Conservation (phyloP, 2,113 vertebrate genomes). For the Peromyscus polionotus region DNA sequence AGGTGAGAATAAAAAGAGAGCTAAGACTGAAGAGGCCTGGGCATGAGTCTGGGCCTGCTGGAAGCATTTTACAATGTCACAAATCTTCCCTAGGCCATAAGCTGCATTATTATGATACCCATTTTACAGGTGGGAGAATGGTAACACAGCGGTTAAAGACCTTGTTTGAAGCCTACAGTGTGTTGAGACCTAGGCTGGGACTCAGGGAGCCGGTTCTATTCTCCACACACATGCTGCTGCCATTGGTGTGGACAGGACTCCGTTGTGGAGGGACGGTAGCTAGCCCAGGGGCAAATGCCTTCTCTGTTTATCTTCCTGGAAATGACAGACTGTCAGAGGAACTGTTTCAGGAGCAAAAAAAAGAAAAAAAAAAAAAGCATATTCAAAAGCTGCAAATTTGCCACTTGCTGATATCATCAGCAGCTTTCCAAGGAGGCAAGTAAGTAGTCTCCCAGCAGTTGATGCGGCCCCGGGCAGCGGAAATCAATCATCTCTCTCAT, state of each 20-base stretch:
- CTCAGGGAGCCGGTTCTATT: not conserved
- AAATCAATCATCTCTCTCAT: slow-evolving; percentile 34
- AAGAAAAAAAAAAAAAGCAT: not conserved
- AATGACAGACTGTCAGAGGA: not conserved
- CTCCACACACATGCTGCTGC: not conserved
- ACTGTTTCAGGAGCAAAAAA: not conserved
- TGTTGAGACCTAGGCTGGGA: not conserved
- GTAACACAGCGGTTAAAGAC: not conserved
- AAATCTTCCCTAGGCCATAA: not conserved
- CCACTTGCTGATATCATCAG: not conserved
- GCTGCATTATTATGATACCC: not conserved
- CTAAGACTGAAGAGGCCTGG: not conserved
- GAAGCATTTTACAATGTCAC: not conserved
- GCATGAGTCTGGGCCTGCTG: too few relatives aligned
- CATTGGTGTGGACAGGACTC: not conserved
- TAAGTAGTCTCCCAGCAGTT: not conserved
- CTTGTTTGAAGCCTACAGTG: not conserved
- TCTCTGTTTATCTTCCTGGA: not conserved
- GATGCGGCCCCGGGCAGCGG: not conserved
- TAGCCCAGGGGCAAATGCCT: not conserved
- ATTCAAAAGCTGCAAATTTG: not conserved
- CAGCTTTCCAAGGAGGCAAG: slow-evolving; percentile 5
- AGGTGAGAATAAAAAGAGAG: not conserved
- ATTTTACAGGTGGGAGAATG: not conserved
- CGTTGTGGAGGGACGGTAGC: rapidly evolving